Conservation (phyloP, 2,888 invertebrate species). For the Byasa hedistus region DNA sequence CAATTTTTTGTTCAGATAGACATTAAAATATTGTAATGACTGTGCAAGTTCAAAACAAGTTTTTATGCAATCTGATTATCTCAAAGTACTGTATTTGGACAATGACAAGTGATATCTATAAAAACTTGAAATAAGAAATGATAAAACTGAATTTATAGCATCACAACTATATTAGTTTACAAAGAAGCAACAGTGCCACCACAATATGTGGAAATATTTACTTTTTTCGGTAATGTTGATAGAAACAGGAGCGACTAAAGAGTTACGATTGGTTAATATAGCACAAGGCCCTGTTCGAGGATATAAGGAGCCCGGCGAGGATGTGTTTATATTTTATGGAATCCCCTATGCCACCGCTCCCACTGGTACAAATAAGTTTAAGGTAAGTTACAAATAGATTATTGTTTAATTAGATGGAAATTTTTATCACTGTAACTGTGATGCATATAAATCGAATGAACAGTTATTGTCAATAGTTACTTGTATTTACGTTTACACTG, state of each 20-base stretch:
- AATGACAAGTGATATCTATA: neutral
- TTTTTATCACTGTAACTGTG: no score
- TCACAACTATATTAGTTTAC: neutral
- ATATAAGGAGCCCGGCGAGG: constrained; percentile 38
- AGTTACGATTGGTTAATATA: constrained; percentile 35
- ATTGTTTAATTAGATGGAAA: neutral
- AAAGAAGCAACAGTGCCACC: neutral
- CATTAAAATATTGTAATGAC: no score
- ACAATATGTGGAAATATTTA: neutral
- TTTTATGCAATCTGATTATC: neutral
- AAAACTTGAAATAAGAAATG: neutral
- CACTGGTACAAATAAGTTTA: constrained; percentile 44
- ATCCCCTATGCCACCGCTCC: constrained; percentile 50
- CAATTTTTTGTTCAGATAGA: no score
- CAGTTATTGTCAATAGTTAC: no score
- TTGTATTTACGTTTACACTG: no score
- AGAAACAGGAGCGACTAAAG: neutral
- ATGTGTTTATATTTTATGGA: constrained; percentile 38
- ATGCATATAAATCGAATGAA: no score
- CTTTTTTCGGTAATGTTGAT: constrained; percentile 1
- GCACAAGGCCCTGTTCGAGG: constrained; percentile 47
- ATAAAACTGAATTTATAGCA: neutral
- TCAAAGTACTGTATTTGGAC: neutral
- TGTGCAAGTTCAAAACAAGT: no score
- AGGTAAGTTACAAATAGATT: constrained; percentile 37